Conservation (phyloP, 2,113 vertebrate species). For the Lycocorax pyrrhopterus region DNA sequence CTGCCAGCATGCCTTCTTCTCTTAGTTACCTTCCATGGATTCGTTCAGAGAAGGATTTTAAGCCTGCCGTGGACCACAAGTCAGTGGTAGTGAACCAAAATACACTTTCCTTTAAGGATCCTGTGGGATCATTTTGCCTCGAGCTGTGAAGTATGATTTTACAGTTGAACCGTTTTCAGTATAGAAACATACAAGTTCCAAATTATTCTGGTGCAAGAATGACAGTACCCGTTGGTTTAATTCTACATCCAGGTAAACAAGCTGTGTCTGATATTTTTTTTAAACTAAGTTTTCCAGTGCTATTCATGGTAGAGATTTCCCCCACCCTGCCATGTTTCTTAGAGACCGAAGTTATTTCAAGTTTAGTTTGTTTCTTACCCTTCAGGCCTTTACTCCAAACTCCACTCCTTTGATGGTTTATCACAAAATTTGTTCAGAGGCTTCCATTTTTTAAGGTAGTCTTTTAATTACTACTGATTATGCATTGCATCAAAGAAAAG, state of each 20-base stretch:
- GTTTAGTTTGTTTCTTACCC: constrained; percentile 21
- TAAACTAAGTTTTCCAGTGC: background rate
- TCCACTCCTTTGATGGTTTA: constrained; percentile 27
- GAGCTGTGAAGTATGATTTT: background rate
- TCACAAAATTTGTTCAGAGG: constrained; percentile 40
- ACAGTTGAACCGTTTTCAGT: background rate
- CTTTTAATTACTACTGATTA: constrained; percentile 41
- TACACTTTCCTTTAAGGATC: background rate
- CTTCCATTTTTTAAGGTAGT: constrained; percentile 29
- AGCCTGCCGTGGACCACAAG: background rate
- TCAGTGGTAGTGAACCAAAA: background rate
- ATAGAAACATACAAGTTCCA: background rate
- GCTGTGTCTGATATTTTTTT: background rate
- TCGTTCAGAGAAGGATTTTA: background rate
- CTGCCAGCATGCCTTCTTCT: background rate
- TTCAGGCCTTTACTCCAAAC: constrained; percentile 5
- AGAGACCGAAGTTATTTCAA: constrained; percentile 3
- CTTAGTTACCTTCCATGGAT: background rate
- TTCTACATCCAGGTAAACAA: background rate
- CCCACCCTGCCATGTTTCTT: background rate
- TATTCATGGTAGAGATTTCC: background rate
- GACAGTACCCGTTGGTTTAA: background rate
- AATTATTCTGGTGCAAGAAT: background rate
- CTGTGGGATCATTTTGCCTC: background rate
- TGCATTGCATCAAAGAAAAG: constrained; percentile 46